Percentiles rank a stretch among this genome's conserved stretches.
These are phyloP conservation scores for Pseudomyrmex dendroicus DNA, from an alignment of 1,140 invertebrate species.

Conservation along the genomic window DNA sequence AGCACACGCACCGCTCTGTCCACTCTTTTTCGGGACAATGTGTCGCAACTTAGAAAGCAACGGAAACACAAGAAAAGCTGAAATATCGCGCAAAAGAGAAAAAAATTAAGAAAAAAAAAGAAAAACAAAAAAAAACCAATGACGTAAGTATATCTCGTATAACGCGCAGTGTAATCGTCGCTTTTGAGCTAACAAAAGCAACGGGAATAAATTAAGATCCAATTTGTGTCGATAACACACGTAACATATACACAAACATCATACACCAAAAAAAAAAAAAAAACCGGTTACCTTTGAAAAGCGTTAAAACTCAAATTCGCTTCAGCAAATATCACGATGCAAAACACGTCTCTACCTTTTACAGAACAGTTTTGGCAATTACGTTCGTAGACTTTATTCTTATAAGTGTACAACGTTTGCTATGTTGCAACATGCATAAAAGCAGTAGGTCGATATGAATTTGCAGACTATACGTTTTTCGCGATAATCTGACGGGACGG, in stretches of 20 bases:
- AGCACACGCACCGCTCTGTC: constrained; percentile 77
- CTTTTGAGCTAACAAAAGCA: not conserved
- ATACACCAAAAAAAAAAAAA: not conserved
- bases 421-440: constrained; percentile 57
- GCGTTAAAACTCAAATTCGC: constrained; percentile 52
- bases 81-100: constrained; percentile 47
- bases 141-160: not conserved
- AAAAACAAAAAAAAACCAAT: no score
- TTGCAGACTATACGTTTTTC: constrained; percentile 47
- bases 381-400: constrained; percentile 56
- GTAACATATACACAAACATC: not conserved
- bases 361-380: constrained; percentile 31
- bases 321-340: constrained; percentile 53
- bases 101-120: no score
- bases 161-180: not conserved
- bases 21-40: constrained; percentile 75
- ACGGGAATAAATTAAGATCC: constrained; percentile 33
- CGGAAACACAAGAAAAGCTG: constrained; percentile 78
- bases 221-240: constrained; percentile 25
- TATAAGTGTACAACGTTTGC: constrained; percentile 47
- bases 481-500: constrained; percentile 45
- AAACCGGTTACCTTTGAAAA: constrained; percentile 44
- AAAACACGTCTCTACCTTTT: constrained; percentile 60
- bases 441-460: constrained; percentile 46
- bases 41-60: constrained; percentile 77